phyloP scores from a whole-genome alignment of 2,888 invertebrate genomes.

The Drosophila pseudotakahashii region DNA sequence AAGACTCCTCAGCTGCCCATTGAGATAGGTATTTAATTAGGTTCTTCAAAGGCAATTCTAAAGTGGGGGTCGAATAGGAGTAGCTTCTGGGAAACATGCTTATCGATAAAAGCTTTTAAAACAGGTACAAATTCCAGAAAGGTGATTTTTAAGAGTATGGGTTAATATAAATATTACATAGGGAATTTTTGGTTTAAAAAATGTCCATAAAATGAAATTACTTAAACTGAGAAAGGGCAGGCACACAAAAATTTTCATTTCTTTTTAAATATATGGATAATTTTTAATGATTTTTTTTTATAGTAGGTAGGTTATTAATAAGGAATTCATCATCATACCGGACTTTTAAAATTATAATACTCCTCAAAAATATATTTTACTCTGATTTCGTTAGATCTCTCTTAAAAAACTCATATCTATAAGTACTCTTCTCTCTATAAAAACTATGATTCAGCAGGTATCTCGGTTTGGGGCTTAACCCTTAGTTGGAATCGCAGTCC shows the following conservation, averaged over 20 bases:
- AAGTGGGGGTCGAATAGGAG: not conserved
- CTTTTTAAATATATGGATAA: too few species aligned
- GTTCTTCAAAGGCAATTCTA: conserved; percentile 18
- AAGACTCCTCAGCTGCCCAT: conserved; percentile 2
- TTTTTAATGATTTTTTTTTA: too few species aligned
- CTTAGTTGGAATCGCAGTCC: conserved; percentile 21
- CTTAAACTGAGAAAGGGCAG: too few species aligned
- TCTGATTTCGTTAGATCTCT: not conserved
- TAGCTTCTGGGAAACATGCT: not conserved
- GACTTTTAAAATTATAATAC: too few species aligned
- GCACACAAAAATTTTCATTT: too few species aligned
- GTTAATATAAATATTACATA: too few species aligned
- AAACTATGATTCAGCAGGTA: conserved; percentile 23
- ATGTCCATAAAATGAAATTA: too few species aligned
- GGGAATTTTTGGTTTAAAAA: too few species aligned
- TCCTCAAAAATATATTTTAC: too few species aligned
- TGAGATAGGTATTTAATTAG: conserved; percentile 29
- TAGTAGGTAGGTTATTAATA: too few species aligned
- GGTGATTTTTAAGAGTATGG: too few species aligned
- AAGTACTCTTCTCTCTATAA: conserved; percentile 1
- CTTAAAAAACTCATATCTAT: not conserved
- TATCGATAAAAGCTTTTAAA: not conserved
- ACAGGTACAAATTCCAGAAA: not conserved
- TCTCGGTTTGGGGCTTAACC: conserved; percentile 9
- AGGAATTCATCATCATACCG: too few species aligned